Evolutionary conservation across 2,797 vertebrate genomes (phyloP).

Genomic region (Ceyx erithaca): DNA sequence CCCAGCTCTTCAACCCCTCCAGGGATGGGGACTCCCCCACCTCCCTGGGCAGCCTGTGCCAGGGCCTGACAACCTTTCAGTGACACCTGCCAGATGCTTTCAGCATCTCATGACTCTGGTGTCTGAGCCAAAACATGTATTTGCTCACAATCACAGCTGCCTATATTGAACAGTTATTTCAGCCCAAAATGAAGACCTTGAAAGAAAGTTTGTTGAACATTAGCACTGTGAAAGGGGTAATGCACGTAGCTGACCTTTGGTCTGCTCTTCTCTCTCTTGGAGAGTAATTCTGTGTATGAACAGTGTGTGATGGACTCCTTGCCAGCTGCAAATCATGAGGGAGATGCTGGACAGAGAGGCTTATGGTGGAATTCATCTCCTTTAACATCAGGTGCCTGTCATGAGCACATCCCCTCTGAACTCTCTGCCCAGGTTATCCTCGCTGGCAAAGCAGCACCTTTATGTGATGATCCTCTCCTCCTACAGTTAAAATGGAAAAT

Average conservation of each 20-base stretch:
- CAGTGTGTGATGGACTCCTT: not conserved
- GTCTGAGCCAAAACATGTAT: not conserved
- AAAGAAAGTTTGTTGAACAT: not conserved
- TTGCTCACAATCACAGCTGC: not conserved
- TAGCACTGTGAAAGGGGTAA: not conserved
- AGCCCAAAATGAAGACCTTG: not conserved
- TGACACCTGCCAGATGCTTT: not conserved
- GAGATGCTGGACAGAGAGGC: not conserved
- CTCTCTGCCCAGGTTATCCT: not conserved
- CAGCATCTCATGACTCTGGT: not conserved
- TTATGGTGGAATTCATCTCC: not conserved
- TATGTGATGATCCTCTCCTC: not conserved
- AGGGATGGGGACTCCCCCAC: no score
- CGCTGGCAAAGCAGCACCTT: not conserved
- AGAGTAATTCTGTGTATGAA: not conserved
- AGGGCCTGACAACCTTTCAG: no score
- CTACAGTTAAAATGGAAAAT: not conserved
- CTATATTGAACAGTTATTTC: not conserved
- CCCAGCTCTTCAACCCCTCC: no score
- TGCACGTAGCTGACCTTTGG: not conserved
- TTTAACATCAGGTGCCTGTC: not conserved
- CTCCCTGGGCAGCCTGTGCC: no score
- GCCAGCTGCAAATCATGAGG: not conserved
- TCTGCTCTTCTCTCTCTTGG: not conserved
- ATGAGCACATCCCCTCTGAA: not conserved